Percentiles rank a stretch among this genome's conserved stretches.
Conservation (phyloP, 1,140 invertebrate species). For the Cephus cinctus region DNA sequence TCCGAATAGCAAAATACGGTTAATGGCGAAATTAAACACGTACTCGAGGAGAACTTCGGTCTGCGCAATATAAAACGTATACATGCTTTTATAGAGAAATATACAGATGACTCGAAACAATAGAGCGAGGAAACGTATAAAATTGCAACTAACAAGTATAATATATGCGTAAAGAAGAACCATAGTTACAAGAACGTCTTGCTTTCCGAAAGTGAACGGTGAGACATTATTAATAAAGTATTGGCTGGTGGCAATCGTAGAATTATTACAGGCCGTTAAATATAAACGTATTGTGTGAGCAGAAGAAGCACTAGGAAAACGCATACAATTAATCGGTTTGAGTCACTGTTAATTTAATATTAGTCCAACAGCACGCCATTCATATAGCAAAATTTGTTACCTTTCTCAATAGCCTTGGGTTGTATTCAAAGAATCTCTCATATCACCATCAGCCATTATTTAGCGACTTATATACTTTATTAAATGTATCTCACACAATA, state of each 20-base stretch:
- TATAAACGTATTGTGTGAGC: constrained; percentile 21
- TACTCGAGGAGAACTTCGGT: too few relatives aligned
- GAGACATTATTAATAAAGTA: constrained; percentile 45
- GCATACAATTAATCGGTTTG: constrained; percentile 32
- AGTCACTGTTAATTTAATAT: constrained; percentile 30
- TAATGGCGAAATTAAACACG: too few relatives aligned
- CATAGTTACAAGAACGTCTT: too few relatives aligned
- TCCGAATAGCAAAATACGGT: too few relatives aligned
- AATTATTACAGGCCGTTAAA: constrained; percentile 18
- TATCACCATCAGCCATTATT: constrained; percentile 50
- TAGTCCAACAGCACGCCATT: constrained; percentile 45
- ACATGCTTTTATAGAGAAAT: too few relatives aligned
- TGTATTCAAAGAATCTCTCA: constrained; percentile 24
- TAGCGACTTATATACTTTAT: constrained; percentile 42
- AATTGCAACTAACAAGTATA: neutral
- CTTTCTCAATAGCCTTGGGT: constrained; percentile 36
- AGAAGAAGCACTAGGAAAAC: constrained; percentile 40
- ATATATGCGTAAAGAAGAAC: too few relatives aligned
- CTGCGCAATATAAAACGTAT: too few relatives aligned
- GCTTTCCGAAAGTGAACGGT: neutral
- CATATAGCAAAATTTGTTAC: constrained; percentile 41
- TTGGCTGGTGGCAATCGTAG: constrained; percentile 46
- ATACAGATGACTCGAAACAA: too few relatives aligned
- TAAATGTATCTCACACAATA: constrained; percentile 47
- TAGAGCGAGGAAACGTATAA: too few relatives aligned